Conservation (phyloP, 1,140 invertebrate genomes). For the Pseudomyrmex concolor region DNA sequence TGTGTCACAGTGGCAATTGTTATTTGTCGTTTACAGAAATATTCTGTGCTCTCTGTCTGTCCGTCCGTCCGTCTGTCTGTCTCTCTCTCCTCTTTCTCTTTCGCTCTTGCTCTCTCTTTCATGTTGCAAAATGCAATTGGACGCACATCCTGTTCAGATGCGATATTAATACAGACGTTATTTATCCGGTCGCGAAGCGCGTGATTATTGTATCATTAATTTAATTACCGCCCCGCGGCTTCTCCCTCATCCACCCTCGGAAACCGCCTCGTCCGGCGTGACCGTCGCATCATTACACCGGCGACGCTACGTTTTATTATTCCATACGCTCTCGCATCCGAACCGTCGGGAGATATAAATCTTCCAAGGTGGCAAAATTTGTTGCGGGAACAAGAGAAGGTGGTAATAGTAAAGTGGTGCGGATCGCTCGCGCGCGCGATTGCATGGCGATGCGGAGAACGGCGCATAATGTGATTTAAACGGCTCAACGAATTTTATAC, state of each 20-base stretch:
- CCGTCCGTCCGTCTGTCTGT: no score
- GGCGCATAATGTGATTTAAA: slow-evolving; percentile 55
- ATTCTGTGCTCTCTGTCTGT: background rate
- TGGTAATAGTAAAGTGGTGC: background rate
- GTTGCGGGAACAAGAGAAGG: background rate
- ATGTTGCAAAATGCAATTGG: slow-evolving; percentile 62
- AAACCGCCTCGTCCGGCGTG: slow-evolving; percentile 9
- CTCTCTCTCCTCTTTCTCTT: no score
- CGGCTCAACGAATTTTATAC: slow-evolving; percentile 60
- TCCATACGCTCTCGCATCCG: slow-evolving; percentile 1
- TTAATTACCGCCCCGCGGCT: slow-evolving; percentile 65
- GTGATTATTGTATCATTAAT: slow-evolving; percentile 75
- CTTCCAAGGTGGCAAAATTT: slow-evolving; percentile 51
- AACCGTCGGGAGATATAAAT: slow-evolving; percentile 60
- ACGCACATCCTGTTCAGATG: slow-evolving; percentile 61
- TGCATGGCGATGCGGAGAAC: slow-evolving; percentile 23
- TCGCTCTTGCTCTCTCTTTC: background rate
- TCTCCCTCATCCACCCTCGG: background rate
- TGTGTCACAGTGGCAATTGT: slow-evolving; percentile 56
- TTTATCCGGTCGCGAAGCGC: slow-evolving; percentile 66
- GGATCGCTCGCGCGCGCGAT: slow-evolving; percentile 12
- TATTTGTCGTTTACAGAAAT: slow-evolving; percentile 72
- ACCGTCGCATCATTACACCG: slow-evolving; percentile 23
- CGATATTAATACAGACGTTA: slow-evolving; percentile 76
- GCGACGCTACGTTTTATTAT: slow-evolving; percentile 50